A percentile compares a stretch with the other conserved stretches of the same genome.
These are phyloP conservation scores for Microcebus griseorufus DNA, from an alignment of 2,113 vertebrate species.

Conservation along the genomic window DNA sequence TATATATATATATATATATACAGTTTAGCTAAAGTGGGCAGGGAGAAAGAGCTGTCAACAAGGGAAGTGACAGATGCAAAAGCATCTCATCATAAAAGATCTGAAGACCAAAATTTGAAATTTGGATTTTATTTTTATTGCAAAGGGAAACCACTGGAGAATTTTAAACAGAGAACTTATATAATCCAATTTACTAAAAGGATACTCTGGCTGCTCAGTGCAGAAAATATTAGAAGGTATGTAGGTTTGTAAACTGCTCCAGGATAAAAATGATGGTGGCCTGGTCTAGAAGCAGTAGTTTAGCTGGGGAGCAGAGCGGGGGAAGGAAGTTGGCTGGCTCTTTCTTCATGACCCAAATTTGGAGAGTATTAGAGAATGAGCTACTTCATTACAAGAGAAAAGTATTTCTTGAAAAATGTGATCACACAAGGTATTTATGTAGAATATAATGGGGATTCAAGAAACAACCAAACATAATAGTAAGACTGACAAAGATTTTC, in stretches of 20 bases:
- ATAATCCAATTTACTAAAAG: not conserved
- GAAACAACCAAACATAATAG: not conserved
- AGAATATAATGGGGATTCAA: not conserved
- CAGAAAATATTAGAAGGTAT: not conserved
- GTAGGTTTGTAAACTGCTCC: not conserved
- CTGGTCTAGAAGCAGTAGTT: not conserved
- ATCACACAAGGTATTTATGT: not conserved
- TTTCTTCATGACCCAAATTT: not conserved
- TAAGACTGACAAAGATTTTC: not conserved
- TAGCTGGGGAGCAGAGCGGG: not conserved
- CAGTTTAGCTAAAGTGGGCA: not conserved
- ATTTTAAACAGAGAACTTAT: constrained; percentile 24
- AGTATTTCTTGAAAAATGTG: not conserved
- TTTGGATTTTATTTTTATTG: not conserved
- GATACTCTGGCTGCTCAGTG: not conserved
- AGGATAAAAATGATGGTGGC: not conserved
- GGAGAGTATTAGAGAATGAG: not conserved
- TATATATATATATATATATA: no score
- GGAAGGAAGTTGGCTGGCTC: no score
- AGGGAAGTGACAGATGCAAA: not conserved
- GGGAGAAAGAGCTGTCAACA: not conserved
- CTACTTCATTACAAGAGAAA: not conserved
- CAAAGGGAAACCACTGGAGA: not conserved
- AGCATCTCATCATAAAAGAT: not conserved
- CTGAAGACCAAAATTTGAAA: constrained; percentile 11